Evolutionary conservation across 2,113 vertebrate species (phyloP), one percentile per base, ranked within the genome.

Genomic region (Tachuris rubrigastra): DNA sequence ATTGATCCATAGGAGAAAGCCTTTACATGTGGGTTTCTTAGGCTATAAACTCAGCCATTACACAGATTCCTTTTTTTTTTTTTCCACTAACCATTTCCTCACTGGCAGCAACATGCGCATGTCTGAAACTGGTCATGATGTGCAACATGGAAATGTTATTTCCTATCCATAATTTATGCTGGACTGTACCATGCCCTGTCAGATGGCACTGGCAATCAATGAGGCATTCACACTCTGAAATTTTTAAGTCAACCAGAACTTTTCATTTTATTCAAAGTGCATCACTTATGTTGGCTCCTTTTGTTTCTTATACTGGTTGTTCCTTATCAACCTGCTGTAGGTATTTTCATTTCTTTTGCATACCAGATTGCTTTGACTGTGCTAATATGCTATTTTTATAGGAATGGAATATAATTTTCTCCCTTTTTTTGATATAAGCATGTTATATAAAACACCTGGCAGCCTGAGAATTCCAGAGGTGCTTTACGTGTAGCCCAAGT

Each of bases 261-360:
- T 79, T 85, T 35, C 8, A 44, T 68, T 85, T 85, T 63, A 89
- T 72, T 91, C 6, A 52, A 71, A 68, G 59, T 79, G 68, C 9
- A 75, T 89, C 27, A 28, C 30, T 85, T 81, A 33, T 2, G 6
- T 63, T 91, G 44, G 30, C 47, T 81, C 79, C 42, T 66, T 87
- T 90, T 86, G 14, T 66, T 86, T 84, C 55, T 72, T 89, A 6
- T 39, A 49, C 35, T 49, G 12, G 46, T 69, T 84, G n/a, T 39
- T 85, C n/a, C 71, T 89, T 87, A 77, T 67, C 4, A 0, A 91
- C 31, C 30, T 82, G 52, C 71, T 92, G 49, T 58, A 87, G 60
- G 39, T 89, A 31, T 85, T 93, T 90, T 78, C 8, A 73, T 92
- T 93, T 79, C 44, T 82, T 77, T 87, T 79, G 74, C 66, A 44